Base-by-base conservation (phyloP, 2,888 invertebrate species). In the Frankliniella intonsa region DNA sequence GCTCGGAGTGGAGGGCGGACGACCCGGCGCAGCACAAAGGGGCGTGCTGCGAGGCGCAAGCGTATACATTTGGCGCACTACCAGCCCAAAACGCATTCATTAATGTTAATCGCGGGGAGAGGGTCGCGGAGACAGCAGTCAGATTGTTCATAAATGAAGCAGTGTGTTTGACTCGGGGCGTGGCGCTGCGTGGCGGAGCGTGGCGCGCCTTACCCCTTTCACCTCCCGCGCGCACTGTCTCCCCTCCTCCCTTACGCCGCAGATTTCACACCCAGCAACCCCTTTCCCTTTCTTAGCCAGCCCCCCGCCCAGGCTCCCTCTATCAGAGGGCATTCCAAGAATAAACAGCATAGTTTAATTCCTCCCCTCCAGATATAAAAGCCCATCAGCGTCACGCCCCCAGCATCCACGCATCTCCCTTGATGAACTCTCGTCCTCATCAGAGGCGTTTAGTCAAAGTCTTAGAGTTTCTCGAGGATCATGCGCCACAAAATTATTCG, bases 301-400 rank as follows among this genome's bases (percentile, higher is more conserved):
- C 0, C n/a, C 17, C 62, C 7, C 62, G 9, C n/a, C 11, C 17
- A 19, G 62, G 19, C 62, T 19, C n/a, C n/a, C 62, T 14, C 19
- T 62, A 17, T 17, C 62, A 62, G n/a, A 22, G 19, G 69, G 69
- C 69, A 69, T 69, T 69, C 69, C 69, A 22, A 69, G 69, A 69
- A 69, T 69, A 69, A 69, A 69, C 69, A 69, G 69, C 69, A 69
- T 69, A 69, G 69, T 69, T 69, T n/a, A 69, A 69, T 69, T 69
- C 69, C 22, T 11, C 22, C 22, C 19, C 62, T 12, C 55, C 19
- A n/a, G 62, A 62, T 62, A 69, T 69, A 22, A 69, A 69, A 69
- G 69, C 22, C 38, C 38, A 38, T 38, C 38, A 2, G 38, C 38
- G 38, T 5, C 38, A 5, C 38, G 38, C 38, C 38, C 38, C 5